Percentiles rank a stretch among this genome's conserved stretches.
phyloP scores from a whole-genome alignment of 2,888 invertebrate species.

The Atrina japonica region DNA sequence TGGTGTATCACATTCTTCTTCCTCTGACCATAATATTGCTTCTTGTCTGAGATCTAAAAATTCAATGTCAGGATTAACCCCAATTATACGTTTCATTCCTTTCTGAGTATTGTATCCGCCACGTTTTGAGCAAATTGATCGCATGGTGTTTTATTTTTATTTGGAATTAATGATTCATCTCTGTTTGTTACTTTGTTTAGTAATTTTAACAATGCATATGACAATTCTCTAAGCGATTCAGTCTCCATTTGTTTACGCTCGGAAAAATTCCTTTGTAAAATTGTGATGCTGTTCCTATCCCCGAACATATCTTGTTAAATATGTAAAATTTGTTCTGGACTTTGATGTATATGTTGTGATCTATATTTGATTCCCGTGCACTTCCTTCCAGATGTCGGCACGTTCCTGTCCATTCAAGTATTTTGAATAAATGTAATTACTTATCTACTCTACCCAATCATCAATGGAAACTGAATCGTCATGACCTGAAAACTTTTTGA shows the following conservation, averaged over 20 bases:
- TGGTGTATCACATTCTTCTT: slow-evolving; percentile 14
- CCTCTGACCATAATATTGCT: slow-evolving; percentile 20
- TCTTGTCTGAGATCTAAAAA: slow-evolving; percentile 19
- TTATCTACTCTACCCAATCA: neutral
- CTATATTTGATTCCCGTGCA: slow-evolving; percentile 4
- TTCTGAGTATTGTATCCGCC: neutral
- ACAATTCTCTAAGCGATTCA: slow-evolving; percentile 15
- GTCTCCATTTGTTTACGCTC: neutral
- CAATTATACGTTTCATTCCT: slow-evolving; percentile 6
- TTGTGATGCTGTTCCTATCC: slow-evolving; percentile 7
- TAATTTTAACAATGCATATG: slow-evolving; percentile 19
- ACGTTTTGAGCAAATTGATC: slow-evolving; percentile 27
- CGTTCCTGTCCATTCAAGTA: neutral
- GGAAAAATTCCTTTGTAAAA: slow-evolving; percentile 12
- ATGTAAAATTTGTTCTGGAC: slow-evolving; percentile 8
- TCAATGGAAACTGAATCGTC: too few relatives aligned
- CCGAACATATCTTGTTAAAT: slow-evolving; percentile 17
- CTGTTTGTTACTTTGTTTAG: slow-evolving; percentile 15
- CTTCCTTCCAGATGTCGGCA: neutral
- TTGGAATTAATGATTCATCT: neutral
- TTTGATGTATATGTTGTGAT: neutral
- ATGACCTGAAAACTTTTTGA: too few relatives aligned
- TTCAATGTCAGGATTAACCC: neutral
- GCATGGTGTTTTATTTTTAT: slow-evolving; percentile 3
- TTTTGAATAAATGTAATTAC: too few relatives aligned